Conservation (phyloP, 2,888 invertebrate species). For the Punctoribates punctum region DNA sequence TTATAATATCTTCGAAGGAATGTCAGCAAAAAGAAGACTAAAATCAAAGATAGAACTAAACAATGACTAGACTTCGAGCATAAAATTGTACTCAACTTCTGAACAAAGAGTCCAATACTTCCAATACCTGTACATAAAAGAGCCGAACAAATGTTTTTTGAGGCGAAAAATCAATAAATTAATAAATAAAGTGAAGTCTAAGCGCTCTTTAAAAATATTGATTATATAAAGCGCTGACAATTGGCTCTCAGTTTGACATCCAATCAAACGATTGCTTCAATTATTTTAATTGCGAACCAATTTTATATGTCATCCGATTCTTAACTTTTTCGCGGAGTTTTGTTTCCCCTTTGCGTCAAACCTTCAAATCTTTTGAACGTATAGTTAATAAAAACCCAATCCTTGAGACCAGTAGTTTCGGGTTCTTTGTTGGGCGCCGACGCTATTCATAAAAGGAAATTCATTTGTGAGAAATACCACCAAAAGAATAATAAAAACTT, state of each 20-base stretch:
- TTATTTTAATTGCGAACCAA: not conserved
- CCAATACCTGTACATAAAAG: not conserved
- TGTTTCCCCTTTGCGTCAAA: slow-evolving; percentile 71
- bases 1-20: not conserved
- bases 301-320: not conserved
- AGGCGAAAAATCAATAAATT: not conserved
- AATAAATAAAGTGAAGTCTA: slow-evolving; percentile 1
- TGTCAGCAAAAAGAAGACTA: not conserved
- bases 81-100: not conserved
- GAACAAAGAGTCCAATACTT: not conserved
- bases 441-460: slow-evolving; percentile 62
- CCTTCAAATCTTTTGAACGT: slow-evolving; percentile 99
- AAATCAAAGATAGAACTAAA: not conserved
- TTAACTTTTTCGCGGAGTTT: slow-evolving; percentile 44
- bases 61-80: slow-evolving; percentile 6
- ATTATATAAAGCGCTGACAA: not conserved
- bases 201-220: not conserved
- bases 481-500: not conserved
- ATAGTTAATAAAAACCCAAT: slow-evolving; percentile 99
- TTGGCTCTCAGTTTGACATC: not conserved
- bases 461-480: not conserved
- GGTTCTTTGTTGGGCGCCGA: slow-evolving; percentile 80
- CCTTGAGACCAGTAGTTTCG: slow-evolving; percentile 79
- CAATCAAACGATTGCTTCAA: not conserved
- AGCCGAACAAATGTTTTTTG: not conserved